Percentiles rank a stretch among this genome's conserved stretches.
phyloP scores from a whole-genome alignment of 2,888 invertebrate species.

The Melieria picta region DNA sequence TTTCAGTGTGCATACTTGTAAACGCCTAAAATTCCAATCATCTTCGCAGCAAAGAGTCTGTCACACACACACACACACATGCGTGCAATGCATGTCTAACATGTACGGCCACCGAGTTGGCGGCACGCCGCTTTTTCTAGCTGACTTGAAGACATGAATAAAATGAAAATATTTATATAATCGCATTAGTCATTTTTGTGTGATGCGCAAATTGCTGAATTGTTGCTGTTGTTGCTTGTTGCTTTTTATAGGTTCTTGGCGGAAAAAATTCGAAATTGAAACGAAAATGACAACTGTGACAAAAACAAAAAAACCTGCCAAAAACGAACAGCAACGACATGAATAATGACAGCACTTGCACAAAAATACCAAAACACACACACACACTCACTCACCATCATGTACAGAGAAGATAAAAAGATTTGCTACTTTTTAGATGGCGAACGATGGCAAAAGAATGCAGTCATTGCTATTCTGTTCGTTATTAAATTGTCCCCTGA shows the following conservation, averaged over 20 bases:
- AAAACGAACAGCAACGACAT: conserved; percentile 2
- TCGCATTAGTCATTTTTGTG: conserved; percentile 21
- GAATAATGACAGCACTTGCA: conserved; percentile 8
- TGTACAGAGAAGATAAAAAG: neutral
- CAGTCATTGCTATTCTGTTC: no score
- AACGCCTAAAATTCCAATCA: no score
- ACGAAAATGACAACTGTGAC: conserved; percentile 5
- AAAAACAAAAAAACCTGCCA: conserved; percentile 1
- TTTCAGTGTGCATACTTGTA: no score
- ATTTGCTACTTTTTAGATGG: no score
- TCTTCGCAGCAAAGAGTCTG: no score
- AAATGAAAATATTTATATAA: conserved; percentile 5
- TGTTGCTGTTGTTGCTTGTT: no score
- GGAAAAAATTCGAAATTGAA: conserved; percentile 11
- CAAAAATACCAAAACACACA: neutral
- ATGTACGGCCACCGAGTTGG: no score
- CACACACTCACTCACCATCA: neutral
- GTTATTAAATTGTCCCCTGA: no score
- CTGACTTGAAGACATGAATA: neutral
- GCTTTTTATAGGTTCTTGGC: conserved; percentile 9
- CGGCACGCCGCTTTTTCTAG: no score
- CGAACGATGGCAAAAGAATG: no score
- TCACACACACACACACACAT: no score
- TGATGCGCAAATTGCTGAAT: conserved; percentile 2
- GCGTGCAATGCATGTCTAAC: no score